Conservation (phyloP, 2,888 invertebrate genomes). For the Pyralis farinalis region DNA sequence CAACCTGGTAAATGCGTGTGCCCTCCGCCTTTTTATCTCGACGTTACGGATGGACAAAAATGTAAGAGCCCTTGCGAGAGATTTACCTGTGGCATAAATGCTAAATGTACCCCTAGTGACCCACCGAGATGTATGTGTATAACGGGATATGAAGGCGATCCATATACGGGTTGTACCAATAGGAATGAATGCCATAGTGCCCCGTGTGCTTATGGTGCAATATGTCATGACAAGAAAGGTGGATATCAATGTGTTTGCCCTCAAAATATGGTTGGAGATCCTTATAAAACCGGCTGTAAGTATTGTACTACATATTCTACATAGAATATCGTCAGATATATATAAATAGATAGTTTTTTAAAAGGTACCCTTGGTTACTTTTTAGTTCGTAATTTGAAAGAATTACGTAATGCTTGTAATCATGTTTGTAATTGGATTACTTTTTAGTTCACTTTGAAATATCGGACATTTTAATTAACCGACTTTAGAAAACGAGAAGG, state of each 20-base stretch:
- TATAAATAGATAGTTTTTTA: too few species aligned
- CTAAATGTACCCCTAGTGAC: conserved; percentile 93
- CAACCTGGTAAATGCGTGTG: conserved; percentile 96
- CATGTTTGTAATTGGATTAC: too few species aligned
- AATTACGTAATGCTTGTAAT: too few species aligned
- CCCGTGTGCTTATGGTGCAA: conserved; percentile 93
- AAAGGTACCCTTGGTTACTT: too few species aligned
- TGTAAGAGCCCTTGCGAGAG: conserved; percentile 97
- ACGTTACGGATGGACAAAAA: conserved; percentile 89
- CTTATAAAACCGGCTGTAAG: conserved; percentile 91
- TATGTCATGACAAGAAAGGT: conserved; percentile 92
- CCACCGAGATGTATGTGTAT: conserved; percentile 95
- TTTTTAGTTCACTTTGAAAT: too few species aligned
- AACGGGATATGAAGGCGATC: conserved; percentile 92
- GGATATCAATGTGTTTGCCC: conserved; percentile 93
- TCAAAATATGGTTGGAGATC: conserved; percentile 90
- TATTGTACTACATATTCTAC: conserved; percentile 33
- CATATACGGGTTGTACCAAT: conserved; percentile 90
- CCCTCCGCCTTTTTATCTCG: conserved; percentile 93
- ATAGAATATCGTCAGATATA: too few species aligned
- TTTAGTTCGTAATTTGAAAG: too few species aligned
- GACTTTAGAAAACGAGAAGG: too few species aligned
- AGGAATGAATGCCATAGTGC: conserved; percentile 92
- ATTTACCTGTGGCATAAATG: conserved; percentile 93
- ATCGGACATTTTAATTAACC: conserved; percentile 5